Conservation (phyloP, 1,140 invertebrate species). For the Capitella teleta region DNA sequence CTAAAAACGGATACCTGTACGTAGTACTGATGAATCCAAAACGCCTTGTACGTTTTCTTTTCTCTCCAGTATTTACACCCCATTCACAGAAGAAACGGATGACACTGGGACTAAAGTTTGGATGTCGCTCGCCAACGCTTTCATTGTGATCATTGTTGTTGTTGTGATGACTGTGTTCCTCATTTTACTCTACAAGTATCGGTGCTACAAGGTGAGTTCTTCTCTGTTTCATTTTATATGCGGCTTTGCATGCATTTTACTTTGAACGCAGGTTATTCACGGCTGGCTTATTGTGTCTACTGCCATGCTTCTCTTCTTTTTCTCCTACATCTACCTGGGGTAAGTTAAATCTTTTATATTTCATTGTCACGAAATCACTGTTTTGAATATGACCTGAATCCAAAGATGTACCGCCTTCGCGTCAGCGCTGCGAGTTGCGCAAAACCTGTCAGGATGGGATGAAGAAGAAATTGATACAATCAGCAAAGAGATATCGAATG, state of each 20-base stretch:
- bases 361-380: neutral
- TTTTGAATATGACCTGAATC: too few relatives aligned
- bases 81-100: conserved; percentile 87
- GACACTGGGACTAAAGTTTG: conserved; percentile 80
- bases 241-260: neutral
- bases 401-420: too few relatives aligned
- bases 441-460: too few relatives aligned
- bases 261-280: conserved; percentile 57
- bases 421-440: too few relatives aligned
- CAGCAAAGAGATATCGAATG: too few relatives aligned
- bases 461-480: too few relatives aligned
- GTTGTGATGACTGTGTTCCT: conserved; percentile 88
- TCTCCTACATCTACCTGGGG: conserved; percentile 87
- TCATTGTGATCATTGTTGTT: conserved; percentile 85
- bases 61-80: conserved; percentile 79
- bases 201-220: conserved; percentile 70
- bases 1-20: conserved; percentile 82
- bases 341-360: conserved; percentile 44
- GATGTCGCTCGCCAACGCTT: conserved; percentile 90
- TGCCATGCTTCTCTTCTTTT: conserved; percentile 84
- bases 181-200: conserved; percentile 88
- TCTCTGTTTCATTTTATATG: neutral
- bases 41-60: neutral
- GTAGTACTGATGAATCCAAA: too few relatives aligned
- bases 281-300: conserved; percentile 93